Evolutionary conservation across 2,888 invertebrate species (phyloP), one percentile per base, ranked within the genome.

Genomic region (Neoascia interrupta): DNA sequence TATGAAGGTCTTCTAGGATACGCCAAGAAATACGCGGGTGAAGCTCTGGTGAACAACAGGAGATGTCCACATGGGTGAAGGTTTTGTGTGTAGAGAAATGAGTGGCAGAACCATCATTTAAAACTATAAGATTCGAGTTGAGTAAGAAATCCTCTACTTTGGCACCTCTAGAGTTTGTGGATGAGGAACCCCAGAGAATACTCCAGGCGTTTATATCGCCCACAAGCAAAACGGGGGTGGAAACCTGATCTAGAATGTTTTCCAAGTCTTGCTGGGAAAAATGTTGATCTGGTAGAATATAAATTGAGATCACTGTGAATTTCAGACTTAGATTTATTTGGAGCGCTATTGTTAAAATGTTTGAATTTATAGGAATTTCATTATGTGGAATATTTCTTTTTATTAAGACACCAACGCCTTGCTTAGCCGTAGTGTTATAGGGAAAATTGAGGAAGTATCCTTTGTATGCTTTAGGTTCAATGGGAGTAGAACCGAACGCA

Each of bases 121-220:
- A 21, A 1, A 70, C 10, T 1, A 23, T 28, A 4, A 81, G 53
- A 26, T 54, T 70, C 1, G 51, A 26, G 1, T 54, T 49, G 0
- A 66, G 5, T 23, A 66, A 13, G 4, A 64, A 31, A 3, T 72
- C 23, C 54, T 72, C 72, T 0, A 79, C 18, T 10, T 28, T 18
- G 10, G 18, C 19, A 3, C 72, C 79, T 16, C 53, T 56, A 4
- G 26, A 3, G 13, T 58, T 79, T 3, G 39, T 39, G 0, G 13
- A 0, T 1, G 21, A 10, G 3, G 64, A 74, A 0, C 58, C 63
- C 80, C 69, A 74, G 6, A 63, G 19, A 10, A 53, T 18, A 34
- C 66, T 68, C 70, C 61, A 79, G 4, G 58, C 23, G 13, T 70
- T n/a, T n/a, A n/a, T n/a, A n/a, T n/a, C 72, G 10, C 51, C 72